Evolutionary conservation across 2,888 invertebrate genomes (phyloP).

Genomic region (Andrena fulva): DNA sequence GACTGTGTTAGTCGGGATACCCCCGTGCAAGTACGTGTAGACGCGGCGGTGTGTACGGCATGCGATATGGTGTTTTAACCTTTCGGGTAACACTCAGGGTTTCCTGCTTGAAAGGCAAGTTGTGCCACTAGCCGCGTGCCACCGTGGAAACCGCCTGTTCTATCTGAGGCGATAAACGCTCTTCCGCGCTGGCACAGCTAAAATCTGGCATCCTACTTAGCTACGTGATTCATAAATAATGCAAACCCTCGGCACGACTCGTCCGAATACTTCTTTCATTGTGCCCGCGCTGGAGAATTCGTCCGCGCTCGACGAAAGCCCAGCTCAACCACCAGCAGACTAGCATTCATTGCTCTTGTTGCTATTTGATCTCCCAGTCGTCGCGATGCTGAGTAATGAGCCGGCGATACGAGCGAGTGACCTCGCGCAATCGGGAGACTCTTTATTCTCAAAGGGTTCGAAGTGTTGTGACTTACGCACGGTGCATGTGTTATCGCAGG

Average conservation of each 20-base stretch:
- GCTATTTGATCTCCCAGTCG: neutral
- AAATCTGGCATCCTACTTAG: constrained; percentile 80
- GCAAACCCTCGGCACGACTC: constrained; percentile 57
- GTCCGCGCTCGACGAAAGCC: neutral
- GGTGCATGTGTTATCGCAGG: constrained; percentile 4
- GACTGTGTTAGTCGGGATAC: constrained; percentile 16
- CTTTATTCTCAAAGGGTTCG: neutral
- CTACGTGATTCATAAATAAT: constrained; percentile 82
- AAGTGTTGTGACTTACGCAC: neutral
- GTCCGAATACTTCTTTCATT: constrained; percentile 14
- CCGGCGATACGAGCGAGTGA: neutral
- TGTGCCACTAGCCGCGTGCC: constrained; percentile 70
- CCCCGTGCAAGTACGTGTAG: constrained; percentile 4
- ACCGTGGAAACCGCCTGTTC: constrained; percentile 74
- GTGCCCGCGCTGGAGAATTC: neutral
- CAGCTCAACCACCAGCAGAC: neutral
- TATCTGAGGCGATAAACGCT: constrained; percentile 77
- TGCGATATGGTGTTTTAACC: constrained; percentile 71
- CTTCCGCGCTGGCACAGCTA: constrained; percentile 69
- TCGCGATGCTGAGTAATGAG: constrained; percentile 6
- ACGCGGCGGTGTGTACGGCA: constrained; percentile 45
- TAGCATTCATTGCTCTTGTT: neutral
- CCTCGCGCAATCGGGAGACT: neutral
- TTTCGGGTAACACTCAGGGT: constrained; percentile 52
- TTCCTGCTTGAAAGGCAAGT: constrained; percentile 66